Evolutionary conservation across 2,113 vertebrate genomes (phyloP), one percentile per base, ranked within the genome.

Genomic region (Bothrops jararaca): DNA sequence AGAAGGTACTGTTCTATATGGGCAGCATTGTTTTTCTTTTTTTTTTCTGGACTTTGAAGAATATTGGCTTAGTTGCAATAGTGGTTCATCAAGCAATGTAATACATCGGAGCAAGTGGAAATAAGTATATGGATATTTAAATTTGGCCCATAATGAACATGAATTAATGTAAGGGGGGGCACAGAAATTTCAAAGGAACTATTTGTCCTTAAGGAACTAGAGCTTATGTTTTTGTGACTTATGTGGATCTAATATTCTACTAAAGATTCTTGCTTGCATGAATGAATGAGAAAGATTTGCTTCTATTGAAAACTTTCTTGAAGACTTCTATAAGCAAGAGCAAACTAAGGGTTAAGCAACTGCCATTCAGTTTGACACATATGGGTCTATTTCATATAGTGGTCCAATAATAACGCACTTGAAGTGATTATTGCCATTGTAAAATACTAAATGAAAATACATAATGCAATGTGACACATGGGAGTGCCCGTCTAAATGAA

Each of bases 401-500:
- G 57, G 52, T 54, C 53, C 23, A 95, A 89, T 90, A 90, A 91
- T 95, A 95, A 97, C 89, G 58, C 89, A 50, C 45, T 96, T 95
- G 89, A 94, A 91, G 88, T 95, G 91, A 96, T 95, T 93, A 95
- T 80, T 94, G 86, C 52, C 92, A 80, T 95, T 92, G 93, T 92
- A 96, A 97, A 96, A 96, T 95, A 97, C 94, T 96, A 96, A 95
- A 93, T 53, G 95, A 94, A 95, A 96, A 95, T 92, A 92, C 94
- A 88, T 96, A 96, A 95, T 87, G 53, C 42, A 85, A 93, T 88
- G 89, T 97, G 97, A 97, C 94, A 95, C 1, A 0, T 34, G 89
- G 94, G 90, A 96, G 91, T 94, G 93, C 53, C 95, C 95, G 96
- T 96, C 91, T 96, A 97, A 97, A 96, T 94, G 95, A 96, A 98